Base-by-base conservation (phyloP, 92 coral and sea anemone species). In the Zoanthus gigantus region DNA sequence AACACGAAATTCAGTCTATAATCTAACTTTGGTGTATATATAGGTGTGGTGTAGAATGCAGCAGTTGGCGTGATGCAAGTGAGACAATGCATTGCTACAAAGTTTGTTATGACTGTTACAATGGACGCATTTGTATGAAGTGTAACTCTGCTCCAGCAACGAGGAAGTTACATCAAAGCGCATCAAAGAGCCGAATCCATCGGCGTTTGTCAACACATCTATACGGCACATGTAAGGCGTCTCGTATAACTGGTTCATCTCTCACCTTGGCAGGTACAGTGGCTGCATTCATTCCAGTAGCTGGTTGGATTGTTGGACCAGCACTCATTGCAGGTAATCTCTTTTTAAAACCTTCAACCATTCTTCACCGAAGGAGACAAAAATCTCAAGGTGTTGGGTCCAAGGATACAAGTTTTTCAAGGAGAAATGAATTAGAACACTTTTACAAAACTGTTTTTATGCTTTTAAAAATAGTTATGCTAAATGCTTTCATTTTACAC, bases 281-380 rank as follows among this genome's bases (percentile, higher is more conserved):
- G 5, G 84, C 18, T 6, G 10, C 56, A 17, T 79, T 79, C 63
- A 79, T 79, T 44, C 84, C 84, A 7, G 74, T 79, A 0, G 2
- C 61, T 17, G 84, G 84, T 6, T 79, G 73, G 84, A 60, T 79
- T 50, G 74, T 34, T 2, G 84, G 84, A 11, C 74, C 74, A 9
- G 74, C 84, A 17, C 74, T 79, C n/a, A 79, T 79, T 9, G 84
- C 84, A 79, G 84, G 84, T 78, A 76, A 50, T 0, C 69, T 63
- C 1, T 4, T 17, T 18, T n/a, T 16, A 18, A 17, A 2, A 23
- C 69, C 8, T 0, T 7, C 9, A 63, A n/a, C 9, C 8, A 4
- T 13, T n/a, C 9, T 10, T 30, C 5, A 34, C 37, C 1, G 15
- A 30, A 30, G 5, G 7, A 63, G 8, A 1, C 28, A 9, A 5